Percentiles rank a stretch among this genome's conserved stretches.
Evolutionary conservation across 2,888 invertebrate genomes (phyloP).

Genomic region (Merodon equestris): DNA sequence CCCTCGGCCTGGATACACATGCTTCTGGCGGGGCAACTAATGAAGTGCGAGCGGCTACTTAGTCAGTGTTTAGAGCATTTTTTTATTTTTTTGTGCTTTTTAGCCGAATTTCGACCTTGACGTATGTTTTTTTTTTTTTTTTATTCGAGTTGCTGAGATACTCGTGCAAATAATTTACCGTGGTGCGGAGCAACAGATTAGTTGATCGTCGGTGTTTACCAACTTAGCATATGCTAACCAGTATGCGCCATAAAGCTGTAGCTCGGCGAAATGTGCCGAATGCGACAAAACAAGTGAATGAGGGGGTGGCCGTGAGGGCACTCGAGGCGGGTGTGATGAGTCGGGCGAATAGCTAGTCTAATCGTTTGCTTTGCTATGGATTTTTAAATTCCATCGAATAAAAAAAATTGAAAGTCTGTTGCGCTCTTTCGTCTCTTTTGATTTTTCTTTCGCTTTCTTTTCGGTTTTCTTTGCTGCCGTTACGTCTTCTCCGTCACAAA

Average conservation of each 20-base stretch:
- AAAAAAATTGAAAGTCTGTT: constrained; percentile 41
- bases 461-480: background rate
- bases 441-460: constrained; percentile 6
- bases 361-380: constrained; percentile 27
- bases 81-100: constrained; percentile 19
- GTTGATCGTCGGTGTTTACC: constrained; percentile 23
- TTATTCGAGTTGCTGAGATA: no score
- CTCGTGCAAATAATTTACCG: constrained; percentile 38
- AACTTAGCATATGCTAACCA: constrained; percentile 2
- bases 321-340: no score
- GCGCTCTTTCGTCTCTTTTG: background rate
- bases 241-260: no score
- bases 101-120: constrained; percentile 52
- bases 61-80: constrained; percentile 55
- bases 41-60: constrained; percentile 37
- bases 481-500: background rate
- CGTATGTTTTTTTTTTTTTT: constrained; percentile 1
- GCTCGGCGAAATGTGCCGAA: no score
- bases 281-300: no score
- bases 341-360: background rate
- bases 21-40: constrained; percentile 33
- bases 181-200: constrained; percentile 27
- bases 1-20: background rate
- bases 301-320: no score
- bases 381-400: constrained; percentile 4